Conservation (phyloP, 2,113 vertebrate species). For the Dasyurus viverrinus region DNA sequence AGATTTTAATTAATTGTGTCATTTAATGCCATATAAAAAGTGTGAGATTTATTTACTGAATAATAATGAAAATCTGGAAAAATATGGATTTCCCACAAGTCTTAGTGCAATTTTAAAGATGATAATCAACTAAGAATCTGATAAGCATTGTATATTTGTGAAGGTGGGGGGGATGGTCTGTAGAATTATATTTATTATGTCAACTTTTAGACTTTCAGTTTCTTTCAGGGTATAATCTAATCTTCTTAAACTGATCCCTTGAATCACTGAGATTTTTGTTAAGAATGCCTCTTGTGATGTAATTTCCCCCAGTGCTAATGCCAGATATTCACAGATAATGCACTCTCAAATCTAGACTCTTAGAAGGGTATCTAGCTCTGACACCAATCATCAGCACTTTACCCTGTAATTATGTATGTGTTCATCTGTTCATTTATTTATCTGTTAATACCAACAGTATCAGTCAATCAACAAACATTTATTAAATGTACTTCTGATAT, state of each 20-base stretch:
- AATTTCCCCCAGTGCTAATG: background rate
- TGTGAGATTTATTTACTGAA: background rate
- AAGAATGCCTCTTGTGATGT: background rate
- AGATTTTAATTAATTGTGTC: background rate
- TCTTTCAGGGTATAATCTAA: background rate
- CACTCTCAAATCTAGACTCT: background rate
- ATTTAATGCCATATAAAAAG: background rate
- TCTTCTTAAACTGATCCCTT: background rate
- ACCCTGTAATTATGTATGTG: background rate
- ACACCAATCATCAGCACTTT: background rate
- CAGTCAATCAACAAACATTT: background rate
- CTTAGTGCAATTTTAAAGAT: background rate
- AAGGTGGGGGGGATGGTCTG: background rate
- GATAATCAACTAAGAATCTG: background rate
- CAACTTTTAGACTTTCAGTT: background rate
- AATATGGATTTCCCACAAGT: background rate
- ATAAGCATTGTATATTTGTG: background rate
- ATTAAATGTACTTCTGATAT: background rate
- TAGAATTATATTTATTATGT: background rate
- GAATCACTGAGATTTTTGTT: background rate
- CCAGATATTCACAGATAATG: background rate
- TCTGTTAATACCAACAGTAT: background rate
- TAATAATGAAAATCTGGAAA: background rate
- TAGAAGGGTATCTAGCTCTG: background rate
- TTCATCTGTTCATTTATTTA: background rate